Base-by-base conservation (phyloP, 2,888 invertebrate species). In the Cerceris ruficornis region DNA sequence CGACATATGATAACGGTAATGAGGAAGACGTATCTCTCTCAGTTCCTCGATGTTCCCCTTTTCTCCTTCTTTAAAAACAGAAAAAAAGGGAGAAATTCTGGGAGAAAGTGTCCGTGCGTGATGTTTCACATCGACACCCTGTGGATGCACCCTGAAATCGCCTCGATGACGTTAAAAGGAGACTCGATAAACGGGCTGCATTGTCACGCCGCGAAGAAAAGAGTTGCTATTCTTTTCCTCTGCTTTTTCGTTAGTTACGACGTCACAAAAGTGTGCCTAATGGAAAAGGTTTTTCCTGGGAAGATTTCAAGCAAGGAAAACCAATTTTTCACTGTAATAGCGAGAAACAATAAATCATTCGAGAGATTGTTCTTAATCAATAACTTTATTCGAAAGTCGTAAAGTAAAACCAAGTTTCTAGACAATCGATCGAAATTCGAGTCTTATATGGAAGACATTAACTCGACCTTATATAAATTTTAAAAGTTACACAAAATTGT, bases 41-140 rank as follows among this genome's bases (percentile, higher is more conserved):
- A 50, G 17, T 67, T n/a, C 57, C 69, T 59, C 60, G 54, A 57
- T 57, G 52, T 68, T 61, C 62, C 52, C 54, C 54, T 68, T 61
- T 39, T 43, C 68, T 60, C 50, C 50, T 71, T 75, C 67, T 81
- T 74, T 69, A 69, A 69, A 77, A 71, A 81, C 69, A 65, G 72
- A 78, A 77, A 66, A 74, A 79, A 79, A 71, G 65, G 68, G 77
- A 50, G 73, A 58, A 15, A 11, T 42, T 71, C 66, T 54, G 17
- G 46, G 61, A 58, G 81, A 85, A 91, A 90, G 91, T 90, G 90
- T 91, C 88, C 87, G 88, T 79, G 90, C 90, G 89, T 90, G 85
- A 77, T 84, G 86, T 88, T 88, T 87, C 88, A 88, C 89, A 85
- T 86, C 90, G 83, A 80, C 90, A 89, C 91, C 89, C 85, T 80